Percentiles rank a stretch among this genome's conserved stretches.
These are phyloP conservation scores for Australoheros scitulus DNA, from an alignment of 2,113 vertebrate species.

Conservation along the genomic window DNA sequence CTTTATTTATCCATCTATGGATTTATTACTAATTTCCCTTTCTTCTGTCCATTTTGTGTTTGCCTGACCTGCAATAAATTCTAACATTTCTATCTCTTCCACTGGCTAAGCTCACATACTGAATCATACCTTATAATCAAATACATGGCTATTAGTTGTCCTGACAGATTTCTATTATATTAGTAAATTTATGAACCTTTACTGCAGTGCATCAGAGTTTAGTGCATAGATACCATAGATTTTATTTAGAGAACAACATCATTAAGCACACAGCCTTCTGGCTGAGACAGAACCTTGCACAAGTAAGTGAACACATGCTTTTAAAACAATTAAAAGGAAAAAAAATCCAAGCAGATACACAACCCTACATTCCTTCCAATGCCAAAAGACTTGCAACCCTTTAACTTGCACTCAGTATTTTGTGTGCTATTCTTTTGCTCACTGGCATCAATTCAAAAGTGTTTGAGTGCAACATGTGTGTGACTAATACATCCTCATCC, in stretches of 20 bases:
- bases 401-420: constrained; percentile 25
- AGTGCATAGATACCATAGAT: neutral
- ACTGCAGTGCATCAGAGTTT: neutral
- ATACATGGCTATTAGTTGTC: neutral
- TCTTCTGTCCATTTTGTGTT: fast-evolving
- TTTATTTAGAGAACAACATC: neutral
- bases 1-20: neutral
- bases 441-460: constrained; percentile 34
- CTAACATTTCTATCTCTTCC: neutral
- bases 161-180: neutral
- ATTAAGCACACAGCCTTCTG: neutral
- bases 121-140: neutral
- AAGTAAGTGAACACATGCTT: neutral
- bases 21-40: neutral
- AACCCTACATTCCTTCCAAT: neutral
- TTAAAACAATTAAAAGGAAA: neutral
- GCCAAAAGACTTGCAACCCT: neutral
- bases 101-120: fast-evolving
- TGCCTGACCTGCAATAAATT: neutral
- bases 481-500: constrained; percentile 55
- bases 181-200: neutral
- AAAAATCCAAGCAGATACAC: neutral
- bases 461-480: constrained; percentile 42
- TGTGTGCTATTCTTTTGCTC: constrained; percentile 22
- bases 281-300: neutral